Conservation (phyloP, 2,888 invertebrate genomes). For the Hybos culiciformis region DNA sequence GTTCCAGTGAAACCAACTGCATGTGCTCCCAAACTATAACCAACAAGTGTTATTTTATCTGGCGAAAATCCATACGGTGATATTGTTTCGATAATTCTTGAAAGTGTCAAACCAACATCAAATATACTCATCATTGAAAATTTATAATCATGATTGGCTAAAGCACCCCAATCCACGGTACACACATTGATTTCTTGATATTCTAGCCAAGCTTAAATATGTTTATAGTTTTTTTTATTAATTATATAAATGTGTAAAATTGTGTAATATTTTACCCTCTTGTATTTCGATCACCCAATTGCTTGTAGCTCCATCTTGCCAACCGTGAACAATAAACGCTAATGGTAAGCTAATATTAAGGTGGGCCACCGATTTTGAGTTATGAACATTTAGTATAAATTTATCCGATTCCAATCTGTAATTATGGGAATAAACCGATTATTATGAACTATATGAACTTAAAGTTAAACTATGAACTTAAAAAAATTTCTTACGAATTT, state of each 20-base stretch:
- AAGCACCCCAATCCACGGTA: constrained; percentile 31
- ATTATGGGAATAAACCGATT: no score
- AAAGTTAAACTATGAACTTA: no score
- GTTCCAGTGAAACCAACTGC: constrained; percentile 31
- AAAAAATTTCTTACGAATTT: no score
- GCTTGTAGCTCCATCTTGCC: constrained; percentile 31
- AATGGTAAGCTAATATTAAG: constrained; percentile 22
- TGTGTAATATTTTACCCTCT: constrained; percentile 18
- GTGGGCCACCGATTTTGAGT: no score
- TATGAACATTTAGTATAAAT: no score
- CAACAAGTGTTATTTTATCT: constrained; percentile 28
- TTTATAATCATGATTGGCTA: constrained; percentile 29
- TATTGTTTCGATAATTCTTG: constrained; percentile 25
- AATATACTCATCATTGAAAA: constrained; percentile 30
- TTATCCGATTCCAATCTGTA: no score
- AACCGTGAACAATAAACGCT: constrained; percentile 32
- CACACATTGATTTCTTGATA: constrained; percentile 28
- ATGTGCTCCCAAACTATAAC: constrained; percentile 33
- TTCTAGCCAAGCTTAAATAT: constrained; percentile 27
- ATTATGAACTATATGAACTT: no score
- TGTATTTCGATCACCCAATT: constrained; percentile 29
- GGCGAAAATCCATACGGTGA: constrained; percentile 22
- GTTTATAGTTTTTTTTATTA: not conserved
- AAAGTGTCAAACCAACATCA: constrained; percentile 32
- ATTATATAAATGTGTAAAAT: not conserved